Evolutionary conservation across 1,140 invertebrate species (phyloP).

Genomic region (Pinna nobilis): DNA sequence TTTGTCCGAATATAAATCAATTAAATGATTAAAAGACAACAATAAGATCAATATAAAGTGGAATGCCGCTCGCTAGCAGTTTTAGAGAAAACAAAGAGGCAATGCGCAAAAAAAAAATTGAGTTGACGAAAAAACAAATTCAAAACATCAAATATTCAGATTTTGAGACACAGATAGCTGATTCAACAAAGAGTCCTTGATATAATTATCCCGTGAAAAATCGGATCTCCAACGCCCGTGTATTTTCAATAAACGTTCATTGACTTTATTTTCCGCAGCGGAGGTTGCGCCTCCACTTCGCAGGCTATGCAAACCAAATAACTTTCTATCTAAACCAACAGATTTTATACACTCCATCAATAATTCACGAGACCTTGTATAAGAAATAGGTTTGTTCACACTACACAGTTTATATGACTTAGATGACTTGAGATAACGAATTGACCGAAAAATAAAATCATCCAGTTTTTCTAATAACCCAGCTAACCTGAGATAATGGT

Average conservation of each 20-base stretch:
- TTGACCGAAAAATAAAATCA: background rate
- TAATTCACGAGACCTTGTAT: conserved; percentile 22
- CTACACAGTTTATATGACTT: background rate
- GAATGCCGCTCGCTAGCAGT: too few relatives aligned
- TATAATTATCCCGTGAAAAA: conserved; percentile 17
- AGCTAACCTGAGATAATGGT: background rate
- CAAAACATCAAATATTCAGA: too few relatives aligned
- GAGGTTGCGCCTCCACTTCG: conserved; percentile 8
- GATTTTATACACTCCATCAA: background rate
- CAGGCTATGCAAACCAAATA: conserved; percentile 25
- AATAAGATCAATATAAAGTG: too few relatives aligned
- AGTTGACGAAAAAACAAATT: too few relatives aligned
- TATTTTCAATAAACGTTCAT: conserved; percentile 11
- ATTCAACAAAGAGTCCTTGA: conserved; percentile 15
- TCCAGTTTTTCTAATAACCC: background rate
- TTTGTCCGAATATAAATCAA: too few relatives aligned
- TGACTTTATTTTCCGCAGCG: background rate
- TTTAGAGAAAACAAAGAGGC: too few relatives aligned
- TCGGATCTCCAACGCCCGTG: conserved; percentile 26
- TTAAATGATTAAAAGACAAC: too few relatives aligned
- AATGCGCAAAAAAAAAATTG: too few relatives aligned
- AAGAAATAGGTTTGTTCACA: conserved; percentile 6
- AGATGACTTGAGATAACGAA: background rate
- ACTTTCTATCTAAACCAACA: conserved; percentile 4
- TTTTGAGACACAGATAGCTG: conserved; percentile 13